phyloP scores from a whole-genome alignment of 1,140 invertebrate species.

The Metopolophium dirhodum region DNA sequence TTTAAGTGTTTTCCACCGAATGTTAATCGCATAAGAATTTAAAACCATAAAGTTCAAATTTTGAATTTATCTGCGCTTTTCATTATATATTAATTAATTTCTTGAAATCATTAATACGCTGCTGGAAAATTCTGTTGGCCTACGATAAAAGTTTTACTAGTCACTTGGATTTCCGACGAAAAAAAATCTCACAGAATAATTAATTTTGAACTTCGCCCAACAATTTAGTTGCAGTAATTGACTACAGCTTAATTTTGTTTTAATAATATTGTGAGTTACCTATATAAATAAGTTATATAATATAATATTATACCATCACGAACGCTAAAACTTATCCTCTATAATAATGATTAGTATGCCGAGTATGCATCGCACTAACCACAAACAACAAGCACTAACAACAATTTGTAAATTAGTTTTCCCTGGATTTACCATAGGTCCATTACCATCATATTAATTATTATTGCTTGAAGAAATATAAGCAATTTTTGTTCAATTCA shows the following conservation, averaged over 20 bases:
- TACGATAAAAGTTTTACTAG: not conserved
- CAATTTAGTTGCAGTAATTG: not conserved
- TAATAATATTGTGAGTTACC: not conserved
- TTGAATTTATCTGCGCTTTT: too few species aligned
- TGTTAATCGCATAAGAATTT: not conserved
- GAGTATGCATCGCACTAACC: not conserved
- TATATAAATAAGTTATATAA: too few species aligned
- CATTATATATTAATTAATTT: not conserved
- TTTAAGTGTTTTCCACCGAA: not conserved
- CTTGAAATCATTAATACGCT: not conserved
- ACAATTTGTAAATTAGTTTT: not conserved
- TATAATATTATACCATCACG: too few species aligned
- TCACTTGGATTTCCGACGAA: not conserved
- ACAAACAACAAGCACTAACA: too few species aligned
- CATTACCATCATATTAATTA: not conserved
- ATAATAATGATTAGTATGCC: not conserved
- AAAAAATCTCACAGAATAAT: not conserved
- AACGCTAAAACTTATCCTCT: not conserved
- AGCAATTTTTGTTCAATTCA: not conserved
- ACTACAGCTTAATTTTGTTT: not conserved
- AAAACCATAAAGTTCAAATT: not conserved
- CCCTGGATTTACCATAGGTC: not conserved
- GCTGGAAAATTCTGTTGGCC: not conserved
- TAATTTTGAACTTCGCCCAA: not conserved
- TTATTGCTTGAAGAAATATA: not conserved